Conservation (phyloP, 2,888 invertebrate genomes). For the Tipula vernalis region DNA sequence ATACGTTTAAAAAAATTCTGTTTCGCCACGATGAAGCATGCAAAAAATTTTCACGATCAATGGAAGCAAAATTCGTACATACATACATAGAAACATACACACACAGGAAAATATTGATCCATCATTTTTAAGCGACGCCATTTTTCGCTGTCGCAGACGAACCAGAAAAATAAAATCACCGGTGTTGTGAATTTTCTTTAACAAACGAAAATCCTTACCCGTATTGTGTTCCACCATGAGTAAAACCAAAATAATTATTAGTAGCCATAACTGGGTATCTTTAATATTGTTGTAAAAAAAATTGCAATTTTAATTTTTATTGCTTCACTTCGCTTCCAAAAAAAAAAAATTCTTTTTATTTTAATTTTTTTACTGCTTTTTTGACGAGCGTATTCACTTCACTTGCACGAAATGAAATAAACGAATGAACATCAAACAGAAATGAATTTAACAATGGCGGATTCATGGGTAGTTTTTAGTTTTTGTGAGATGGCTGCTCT, state of each 20-base stretch:
- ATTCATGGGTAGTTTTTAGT: background rate
- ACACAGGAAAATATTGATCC: constrained; percentile 6
- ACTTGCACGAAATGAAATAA: constrained; percentile 5
- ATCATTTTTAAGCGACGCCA: constrained; percentile 9
- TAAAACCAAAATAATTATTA: constrained; percentile 92
- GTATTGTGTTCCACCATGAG: constrained; percentile 86
- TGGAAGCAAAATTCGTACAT: constrained; percentile 5
- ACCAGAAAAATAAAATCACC: background rate
- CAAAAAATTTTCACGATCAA: background rate
- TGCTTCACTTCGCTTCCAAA: constrained; percentile 13
- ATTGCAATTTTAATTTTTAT: constrained; percentile 9
- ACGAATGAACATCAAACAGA: background rate
- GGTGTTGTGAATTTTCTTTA: background rate
- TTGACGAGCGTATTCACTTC: background rate
- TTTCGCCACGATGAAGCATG: background rate
- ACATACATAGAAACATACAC: background rate
- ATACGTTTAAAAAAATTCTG: background rate
- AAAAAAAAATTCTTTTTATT: constrained; percentile 9
- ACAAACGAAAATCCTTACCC: constrained; percentile 40
- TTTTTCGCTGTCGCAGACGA: background rate
- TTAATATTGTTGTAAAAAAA: background rate
- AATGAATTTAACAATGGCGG: background rate
- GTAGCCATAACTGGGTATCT: constrained; percentile 49
- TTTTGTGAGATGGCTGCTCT: background rate
- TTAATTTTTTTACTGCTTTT: background rate